Conservation (phyloP, 2,888 invertebrate genomes). For the Escarpia spicata region DNA sequence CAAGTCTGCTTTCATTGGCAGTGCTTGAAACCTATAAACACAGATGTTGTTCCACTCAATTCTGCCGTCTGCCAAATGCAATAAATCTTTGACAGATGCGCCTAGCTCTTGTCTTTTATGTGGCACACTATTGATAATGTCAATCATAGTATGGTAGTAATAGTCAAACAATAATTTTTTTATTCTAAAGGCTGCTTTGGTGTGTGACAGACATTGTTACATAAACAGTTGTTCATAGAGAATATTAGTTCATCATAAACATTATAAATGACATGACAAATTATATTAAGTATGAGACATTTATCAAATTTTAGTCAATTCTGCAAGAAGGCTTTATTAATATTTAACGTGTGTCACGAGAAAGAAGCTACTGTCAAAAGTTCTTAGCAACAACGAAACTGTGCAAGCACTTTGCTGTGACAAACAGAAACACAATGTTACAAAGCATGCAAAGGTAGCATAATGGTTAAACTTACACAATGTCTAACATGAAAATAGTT, state of each 20-base stretch:
- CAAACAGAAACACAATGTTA: not conserved
- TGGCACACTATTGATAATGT: not conserved
- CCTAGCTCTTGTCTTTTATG: not conserved
- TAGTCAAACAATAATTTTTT: not conserved
- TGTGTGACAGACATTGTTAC: not conserved
- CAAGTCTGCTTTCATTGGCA: not conserved
- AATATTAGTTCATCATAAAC: not conserved
- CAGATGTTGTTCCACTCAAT: not conserved
- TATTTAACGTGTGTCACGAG: not conserved
- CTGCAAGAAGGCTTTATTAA: not conserved
- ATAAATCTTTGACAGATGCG: not conserved
- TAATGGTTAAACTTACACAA: too few species aligned
- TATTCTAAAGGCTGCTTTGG: not conserved
- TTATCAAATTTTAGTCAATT: too few species aligned
- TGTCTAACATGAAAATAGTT: too few species aligned
- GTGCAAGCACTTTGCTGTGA: not conserved
- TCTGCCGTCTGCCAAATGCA: not conserved
- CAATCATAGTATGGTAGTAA: not conserved
- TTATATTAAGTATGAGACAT: not conserved
- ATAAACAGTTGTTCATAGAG: not conserved
- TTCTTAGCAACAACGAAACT: not conserved
- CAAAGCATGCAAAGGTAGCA: not conserved
- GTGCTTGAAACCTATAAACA: not conserved
- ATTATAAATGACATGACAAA: not conserved
- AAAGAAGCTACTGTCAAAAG: not conserved